Percentiles rank a stretch among this genome's conserved stretches.
Evolutionary conservation across 2,888 invertebrate genomes (phyloP).

Genomic region (Eupithecia vulgata): DNA sequence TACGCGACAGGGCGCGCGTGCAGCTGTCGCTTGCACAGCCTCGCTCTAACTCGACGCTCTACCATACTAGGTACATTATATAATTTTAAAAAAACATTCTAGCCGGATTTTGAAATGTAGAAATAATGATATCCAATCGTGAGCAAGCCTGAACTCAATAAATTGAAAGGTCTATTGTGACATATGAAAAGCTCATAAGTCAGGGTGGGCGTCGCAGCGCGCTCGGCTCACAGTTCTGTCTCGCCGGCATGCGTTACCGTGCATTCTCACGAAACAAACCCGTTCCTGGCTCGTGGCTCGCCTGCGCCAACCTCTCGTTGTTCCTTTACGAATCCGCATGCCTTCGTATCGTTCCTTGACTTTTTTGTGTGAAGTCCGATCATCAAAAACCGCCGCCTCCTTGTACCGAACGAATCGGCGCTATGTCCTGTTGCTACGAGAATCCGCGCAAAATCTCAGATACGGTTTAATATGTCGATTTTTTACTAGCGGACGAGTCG

Average conservation of each 20-base stretch:
- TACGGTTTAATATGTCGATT: slow-evolving; percentile 39
- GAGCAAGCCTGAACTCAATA: slow-evolving; percentile 26
- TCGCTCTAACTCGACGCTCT: slow-evolving; percentile 23
- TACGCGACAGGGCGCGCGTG: slow-evolving; percentile 60
- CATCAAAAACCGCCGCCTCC: slow-evolving; percentile 64
- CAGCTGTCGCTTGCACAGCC: slow-evolving; percentile 59
- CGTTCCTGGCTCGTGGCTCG: slow-evolving; percentile 61
- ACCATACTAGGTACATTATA: background rate
- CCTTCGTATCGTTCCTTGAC: slow-evolving; percentile 65
- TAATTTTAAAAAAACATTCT: slow-evolving; percentile 27
- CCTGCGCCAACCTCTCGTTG: slow-evolving; percentile 63
- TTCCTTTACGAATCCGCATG: slow-evolving; percentile 73
- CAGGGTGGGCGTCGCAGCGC: slow-evolving; percentile 55
- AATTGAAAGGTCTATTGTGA: slow-evolving; percentile 48
- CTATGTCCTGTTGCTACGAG: slow-evolving; percentile 51
- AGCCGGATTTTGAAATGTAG: slow-evolving; percentile 20
- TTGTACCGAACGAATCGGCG: slow-evolving; percentile 58
- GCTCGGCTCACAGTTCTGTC: slow-evolving; percentile 62
- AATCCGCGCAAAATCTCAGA: slow-evolving; percentile 43
- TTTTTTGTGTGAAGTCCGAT: slow-evolving; percentile 67
- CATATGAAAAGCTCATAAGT: slow-evolving; percentile 61
- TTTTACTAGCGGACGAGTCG: slow-evolving; percentile 39
- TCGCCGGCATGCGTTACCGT: slow-evolving; percentile 67
- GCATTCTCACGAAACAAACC: slow-evolving; percentile 73
- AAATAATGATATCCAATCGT: slow-evolving; percentile 37